These are phyloP conservation scores for Chesias legatella DNA, from an alignment of 2,888 invertebrate species.

Conservation along the genomic window DNA sequence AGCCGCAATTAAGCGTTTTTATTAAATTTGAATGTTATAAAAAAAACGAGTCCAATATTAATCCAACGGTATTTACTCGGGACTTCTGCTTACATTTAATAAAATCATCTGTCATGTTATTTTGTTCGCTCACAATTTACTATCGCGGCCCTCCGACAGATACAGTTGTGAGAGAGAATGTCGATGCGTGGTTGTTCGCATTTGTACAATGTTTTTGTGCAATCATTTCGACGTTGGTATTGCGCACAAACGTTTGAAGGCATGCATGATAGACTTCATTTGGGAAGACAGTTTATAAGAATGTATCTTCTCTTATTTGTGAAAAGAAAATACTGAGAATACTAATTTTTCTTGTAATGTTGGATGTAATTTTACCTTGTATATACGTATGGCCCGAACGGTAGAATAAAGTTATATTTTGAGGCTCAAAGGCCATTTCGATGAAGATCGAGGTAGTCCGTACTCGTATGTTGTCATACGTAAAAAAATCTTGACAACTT, in stretches of 20 bases:
- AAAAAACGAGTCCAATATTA: slow-evolving; percentile 26
- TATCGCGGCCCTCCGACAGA: slow-evolving; percentile 34
- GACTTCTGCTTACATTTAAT: slow-evolving; percentile 27
- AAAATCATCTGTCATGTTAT: slow-evolving; percentile 19
- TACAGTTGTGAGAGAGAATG: slow-evolving; percentile 17
- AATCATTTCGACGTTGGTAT: slow-evolving; percentile 36
- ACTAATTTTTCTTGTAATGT: slow-evolving; percentile 62
- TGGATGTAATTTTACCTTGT: slow-evolving; percentile 72
- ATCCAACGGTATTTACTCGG: slow-evolving; percentile 27
- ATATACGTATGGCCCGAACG: slow-evolving; percentile 75
- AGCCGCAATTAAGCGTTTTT: slow-evolving; percentile 33
- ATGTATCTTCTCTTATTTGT: slow-evolving; percentile 36
- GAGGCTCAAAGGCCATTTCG: slow-evolving; percentile 54
- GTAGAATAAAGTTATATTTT: slow-evolving; percentile 64
- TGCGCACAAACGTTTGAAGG: slow-evolving; percentile 64
- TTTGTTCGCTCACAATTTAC: slow-evolving; percentile 9
- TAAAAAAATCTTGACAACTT: slow-evolving; percentile 55
- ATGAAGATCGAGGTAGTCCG: slow-evolving; percentile 45
- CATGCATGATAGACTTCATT: slow-evolving; percentile 68
- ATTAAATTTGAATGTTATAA: slow-evolving; percentile 27
- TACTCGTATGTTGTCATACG: slow-evolving; percentile 64
- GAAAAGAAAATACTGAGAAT: slow-evolving; percentile 49
- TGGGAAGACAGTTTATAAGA: slow-evolving; percentile 42
- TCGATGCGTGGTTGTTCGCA: slow-evolving; percentile 24
- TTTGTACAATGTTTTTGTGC: slow-evolving; percentile 33